A percentile compares a stretch with the other conserved stretches of the same genome.
Conservation (phyloP, 2,113 vertebrate genomes). For the Madoqua kirkii region DNA sequence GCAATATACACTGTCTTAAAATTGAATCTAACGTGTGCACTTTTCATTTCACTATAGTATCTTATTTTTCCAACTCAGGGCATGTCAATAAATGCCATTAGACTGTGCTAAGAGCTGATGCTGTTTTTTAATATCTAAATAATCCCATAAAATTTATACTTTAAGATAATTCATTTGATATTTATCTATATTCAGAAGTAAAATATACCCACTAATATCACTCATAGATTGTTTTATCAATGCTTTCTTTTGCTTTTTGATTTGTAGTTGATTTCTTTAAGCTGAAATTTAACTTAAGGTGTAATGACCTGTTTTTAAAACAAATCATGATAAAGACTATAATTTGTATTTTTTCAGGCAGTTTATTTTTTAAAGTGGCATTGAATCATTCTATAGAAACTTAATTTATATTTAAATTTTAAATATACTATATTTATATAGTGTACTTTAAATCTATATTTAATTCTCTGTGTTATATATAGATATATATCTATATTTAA, state of each 20-base stretch:
- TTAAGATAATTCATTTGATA: not conserved
- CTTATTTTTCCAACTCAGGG: not conserved
- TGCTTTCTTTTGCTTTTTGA: slow-evolving; percentile 14
- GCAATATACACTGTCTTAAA: not conserved
- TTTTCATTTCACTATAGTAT: not conserved
- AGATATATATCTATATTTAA: not conserved
- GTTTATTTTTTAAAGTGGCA: slow-evolving; percentile 14
- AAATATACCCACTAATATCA: not conserved
- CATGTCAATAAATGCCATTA: not conserved
- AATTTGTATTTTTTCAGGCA: not conserved
- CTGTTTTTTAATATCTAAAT: slow-evolving; percentile 1
- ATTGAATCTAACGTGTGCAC: not conserved
- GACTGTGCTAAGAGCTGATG: not conserved
- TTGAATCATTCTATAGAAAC: slow-evolving; percentile 10
- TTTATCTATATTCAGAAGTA: not conserved
- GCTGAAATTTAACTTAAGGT: not conserved
- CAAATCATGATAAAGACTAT: slow-evolving; percentile 11
- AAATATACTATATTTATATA: not conserved
- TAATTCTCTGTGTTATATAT: not conserved
- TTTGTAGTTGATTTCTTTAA: slow-evolving; percentile 33
- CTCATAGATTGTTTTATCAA: slow-evolving; percentile 12
- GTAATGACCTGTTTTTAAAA: slow-evolving; percentile 40
- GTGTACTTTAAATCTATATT: not conserved
- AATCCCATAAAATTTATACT: not conserved
- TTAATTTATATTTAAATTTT: not conserved